Percentiles rank a stretch among this genome's conserved stretches.
Conservation (phyloP, 2,797 vertebrate species). For the Sebastes glaucus region DNA sequence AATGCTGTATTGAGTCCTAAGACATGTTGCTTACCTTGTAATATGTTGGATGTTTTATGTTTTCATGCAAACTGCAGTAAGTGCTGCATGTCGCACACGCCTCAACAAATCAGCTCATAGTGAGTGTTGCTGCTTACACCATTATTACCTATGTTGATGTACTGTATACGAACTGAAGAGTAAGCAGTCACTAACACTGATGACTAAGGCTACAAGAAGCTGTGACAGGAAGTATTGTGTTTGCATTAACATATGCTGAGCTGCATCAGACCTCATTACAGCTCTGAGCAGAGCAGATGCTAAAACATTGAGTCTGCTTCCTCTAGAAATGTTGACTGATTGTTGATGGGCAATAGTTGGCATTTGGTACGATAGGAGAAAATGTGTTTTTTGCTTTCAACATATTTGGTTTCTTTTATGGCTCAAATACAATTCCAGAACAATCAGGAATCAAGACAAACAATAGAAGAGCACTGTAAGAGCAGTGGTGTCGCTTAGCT, state of each 20-base stretch:
- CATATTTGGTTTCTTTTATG: not conserved
- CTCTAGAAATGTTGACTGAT: not conserved
- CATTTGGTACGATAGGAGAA: not conserved
- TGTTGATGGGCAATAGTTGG: not conserved
- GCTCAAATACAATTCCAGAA: not conserved
- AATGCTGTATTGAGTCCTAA: not conserved
- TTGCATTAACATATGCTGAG: conserved; percentile 25
- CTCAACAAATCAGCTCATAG: conserved; percentile 12
- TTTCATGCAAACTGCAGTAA: not conserved
- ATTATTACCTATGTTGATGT: not conserved
- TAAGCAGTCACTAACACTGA: conserved; percentile 1
- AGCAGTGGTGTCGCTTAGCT: not conserved
- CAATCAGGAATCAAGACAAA: too few species aligned
- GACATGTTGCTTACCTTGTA: not conserved
- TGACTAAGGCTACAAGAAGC: conserved; percentile 14
- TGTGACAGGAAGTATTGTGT: conserved; percentile 20
- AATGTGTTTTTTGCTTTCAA: not conserved
- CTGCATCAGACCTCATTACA: conserved; percentile 24
- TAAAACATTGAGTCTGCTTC: not conserved
- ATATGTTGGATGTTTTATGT: not conserved
- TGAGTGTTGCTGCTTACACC: not conserved
- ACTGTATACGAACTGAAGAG: not conserved
- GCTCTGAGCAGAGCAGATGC: conserved; percentile 11
- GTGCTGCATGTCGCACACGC: not conserved
- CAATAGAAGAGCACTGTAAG: not conserved